phyloP scores from a whole-genome alignment of 1,140 invertebrate genomes.

The Lithobius niger region DNA sequence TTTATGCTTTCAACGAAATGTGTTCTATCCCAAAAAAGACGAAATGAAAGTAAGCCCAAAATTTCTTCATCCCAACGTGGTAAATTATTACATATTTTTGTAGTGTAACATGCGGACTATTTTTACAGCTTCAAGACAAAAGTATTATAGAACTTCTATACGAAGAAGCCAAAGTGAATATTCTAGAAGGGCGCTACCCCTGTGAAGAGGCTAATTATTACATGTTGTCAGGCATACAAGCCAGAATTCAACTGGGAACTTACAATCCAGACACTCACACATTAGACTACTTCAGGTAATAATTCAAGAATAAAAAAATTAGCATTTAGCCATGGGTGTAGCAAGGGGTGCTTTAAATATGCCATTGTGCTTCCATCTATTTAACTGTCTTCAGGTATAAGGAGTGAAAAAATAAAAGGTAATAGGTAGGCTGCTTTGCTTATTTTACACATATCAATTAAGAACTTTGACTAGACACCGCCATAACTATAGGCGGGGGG shows the following conservation, averaged over 20 bases:
- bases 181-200: slow-evolving; percentile 72
- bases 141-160: slow-evolving; percentile 74
- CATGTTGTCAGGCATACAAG: slow-evolving; percentile 75
- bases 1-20: slow-evolving; percentile 67
- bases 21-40: slow-evolving; percentile 66
- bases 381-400: not conserved
- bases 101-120: too few species aligned
- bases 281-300: slow-evolving; percentile 63
- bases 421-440: too few species aligned
- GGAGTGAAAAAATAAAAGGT: not conserved
- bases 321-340: not conserved
- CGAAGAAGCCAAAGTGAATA: slow-evolving; percentile 77
- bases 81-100: not conserved
- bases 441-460: too few species aligned
- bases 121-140: slow-evolving; percentile 47
- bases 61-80: not conserved
- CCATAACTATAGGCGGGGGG: too few species aligned
- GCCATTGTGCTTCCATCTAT: not conserved
- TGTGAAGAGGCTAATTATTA: slow-evolving; percentile 72
- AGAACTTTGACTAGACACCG: too few species aligned
- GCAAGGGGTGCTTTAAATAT: not conserved
- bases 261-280: slow-evolving; percentile 75
- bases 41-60: slow-evolving; percentile 67
- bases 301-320: not conserved
- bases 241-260: slow-evolving; percentile 69